Base-by-base conservation (phyloP, 2,888 invertebrate species). In the Andrena chrysosceles region DNA sequence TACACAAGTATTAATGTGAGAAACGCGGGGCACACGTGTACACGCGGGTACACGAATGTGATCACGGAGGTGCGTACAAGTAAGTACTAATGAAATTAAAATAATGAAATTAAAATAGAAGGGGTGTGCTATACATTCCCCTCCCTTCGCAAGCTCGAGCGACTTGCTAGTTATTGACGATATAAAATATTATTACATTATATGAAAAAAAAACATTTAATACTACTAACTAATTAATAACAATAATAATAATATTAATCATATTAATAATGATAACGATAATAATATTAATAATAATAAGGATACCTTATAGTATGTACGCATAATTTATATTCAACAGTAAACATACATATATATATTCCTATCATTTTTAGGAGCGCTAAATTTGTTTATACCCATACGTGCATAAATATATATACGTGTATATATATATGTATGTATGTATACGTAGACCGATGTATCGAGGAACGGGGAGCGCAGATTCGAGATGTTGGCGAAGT, bases 311-410 rank as follows among this genome's bases (percentile, higher is more conserved):
- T 89, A 85, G 87, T 89, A 93, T 92, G 93, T 89, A 92, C 88
- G 85, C 85, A 90, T 90, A 91, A 94, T 93, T 92, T 94, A 94
- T 93, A 94, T 91, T 94, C 92, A 89, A 91, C 93, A 92, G 93
- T 93, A 83, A 85, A 89, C 77, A 93, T 81, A 87, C 85, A 85
- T 84, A 87, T 90, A 87, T 90, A 88, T 89, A 92, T 91, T 91
- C 90, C 89, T 91, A 89, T 90, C 90, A 90, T 87, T 89, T 90
- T 88, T 91, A 89, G 86, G 49, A 88, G 79, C 83, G 83, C 89
- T 89, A 84, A 85, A 89, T 89, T 87, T 87, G 87, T 88, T 88
- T 75, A 59, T 48, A 68, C 42, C 42, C 5, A 16, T 56, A 68
- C 60, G 62, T 76, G 67, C 68, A 75, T 80, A 81, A 62, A 49